A percentile compares a stretch with the other conserved stretches of the same genome.
phyloP scores from a whole-genome alignment of 1,140 invertebrate genomes.

The Microvelia longipes region DNA sequence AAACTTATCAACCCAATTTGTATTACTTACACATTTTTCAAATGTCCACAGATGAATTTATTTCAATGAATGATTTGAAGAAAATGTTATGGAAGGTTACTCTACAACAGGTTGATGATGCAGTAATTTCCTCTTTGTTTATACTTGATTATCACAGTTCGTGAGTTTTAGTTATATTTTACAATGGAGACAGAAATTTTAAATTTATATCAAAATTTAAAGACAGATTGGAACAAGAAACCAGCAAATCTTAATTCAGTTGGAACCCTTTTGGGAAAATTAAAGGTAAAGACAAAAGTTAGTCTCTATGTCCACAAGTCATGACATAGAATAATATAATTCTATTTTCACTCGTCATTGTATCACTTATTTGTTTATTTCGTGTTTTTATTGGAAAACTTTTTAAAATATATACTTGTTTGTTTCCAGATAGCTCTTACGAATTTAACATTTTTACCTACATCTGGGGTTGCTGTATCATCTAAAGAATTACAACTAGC shows the following conservation, averaged over 20 bases:
- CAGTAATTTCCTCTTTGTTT: too few species aligned
- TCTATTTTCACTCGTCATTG: too few species aligned
- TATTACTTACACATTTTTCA: too few species aligned
- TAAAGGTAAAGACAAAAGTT: slow-evolving; percentile 57
- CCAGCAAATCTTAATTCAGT: slow-evolving; percentile 53
- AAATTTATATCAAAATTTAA: slow-evolving; percentile 51
- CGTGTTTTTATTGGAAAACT: slow-evolving; percentile 2
- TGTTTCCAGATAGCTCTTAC: slow-evolving; percentile 62
- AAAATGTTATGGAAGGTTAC: too few species aligned
- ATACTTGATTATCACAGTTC: too few species aligned
- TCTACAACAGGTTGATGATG: too few species aligned
- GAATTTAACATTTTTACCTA: slow-evolving; percentile 71
- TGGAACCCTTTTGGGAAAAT: slow-evolving; percentile 49
- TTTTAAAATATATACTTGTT: slow-evolving; percentile 18
- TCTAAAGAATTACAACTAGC: slow-evolving; percentile 78
- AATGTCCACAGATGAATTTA: too few species aligned
- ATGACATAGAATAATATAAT: too few species aligned
- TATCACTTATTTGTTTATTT: slow-evolving; percentile 9
- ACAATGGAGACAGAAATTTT: slow-evolving; percentile 17
- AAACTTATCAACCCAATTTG: too few species aligned
- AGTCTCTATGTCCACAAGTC: too few species aligned
- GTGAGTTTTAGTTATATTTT: too few species aligned
- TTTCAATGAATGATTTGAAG: too few species aligned
- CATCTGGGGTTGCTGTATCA: slow-evolving; percentile 55
- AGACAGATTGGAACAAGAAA: slow-evolving; percentile 52